Percentiles rank a stretch among this genome's conserved stretches.
phyloP scores from a whole-genome alignment of 2,888 invertebrate genomes.

The Theodoxus fluviatilis region DNA sequence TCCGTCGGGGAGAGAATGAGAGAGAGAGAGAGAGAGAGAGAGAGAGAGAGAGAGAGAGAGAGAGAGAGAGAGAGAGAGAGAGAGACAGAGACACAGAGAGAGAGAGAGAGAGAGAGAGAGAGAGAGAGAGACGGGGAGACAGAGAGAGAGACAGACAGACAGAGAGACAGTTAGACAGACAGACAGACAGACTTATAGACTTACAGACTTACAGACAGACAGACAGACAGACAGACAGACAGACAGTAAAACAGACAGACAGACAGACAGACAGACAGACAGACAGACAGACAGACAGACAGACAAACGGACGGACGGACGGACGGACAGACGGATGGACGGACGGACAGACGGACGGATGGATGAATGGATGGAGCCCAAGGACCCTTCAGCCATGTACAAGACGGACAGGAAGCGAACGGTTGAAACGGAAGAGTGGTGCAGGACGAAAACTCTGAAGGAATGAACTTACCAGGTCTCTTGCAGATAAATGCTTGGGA shows the following conservation, averaged over 20 bases:
- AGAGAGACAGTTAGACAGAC: background rate
- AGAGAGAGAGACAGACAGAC: background rate
- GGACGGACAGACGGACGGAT: too few relatives aligned
- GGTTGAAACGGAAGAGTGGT: too few relatives aligned
- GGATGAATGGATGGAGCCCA: too few relatives aligned
- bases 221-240: background rate
- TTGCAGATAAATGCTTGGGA: too few relatives aligned
- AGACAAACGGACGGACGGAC: conserved; percentile 12
- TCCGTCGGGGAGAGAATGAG: too few relatives aligned
- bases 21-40: too few relatives aligned
- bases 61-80: too few relatives aligned
- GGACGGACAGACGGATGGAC: background rate
- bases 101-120: background rate
- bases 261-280: background rate
- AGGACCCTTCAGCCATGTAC: too few relatives aligned
- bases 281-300: background rate
- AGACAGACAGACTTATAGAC: background rate
- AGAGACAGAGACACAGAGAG: background rate
- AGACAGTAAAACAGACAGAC: background rate
- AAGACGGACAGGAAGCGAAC: too few relatives aligned
- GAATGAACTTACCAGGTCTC: too few relatives aligned
- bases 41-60: too few relatives aligned
- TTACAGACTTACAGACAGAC: background rate
- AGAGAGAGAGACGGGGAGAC: background rate
- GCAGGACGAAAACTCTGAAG: too few relatives aligned